These are phyloP conservation scores for Adineta ricciae DNA, from an alignment of 2,888 invertebrate genomes.

Conservation along the genomic window DNA sequence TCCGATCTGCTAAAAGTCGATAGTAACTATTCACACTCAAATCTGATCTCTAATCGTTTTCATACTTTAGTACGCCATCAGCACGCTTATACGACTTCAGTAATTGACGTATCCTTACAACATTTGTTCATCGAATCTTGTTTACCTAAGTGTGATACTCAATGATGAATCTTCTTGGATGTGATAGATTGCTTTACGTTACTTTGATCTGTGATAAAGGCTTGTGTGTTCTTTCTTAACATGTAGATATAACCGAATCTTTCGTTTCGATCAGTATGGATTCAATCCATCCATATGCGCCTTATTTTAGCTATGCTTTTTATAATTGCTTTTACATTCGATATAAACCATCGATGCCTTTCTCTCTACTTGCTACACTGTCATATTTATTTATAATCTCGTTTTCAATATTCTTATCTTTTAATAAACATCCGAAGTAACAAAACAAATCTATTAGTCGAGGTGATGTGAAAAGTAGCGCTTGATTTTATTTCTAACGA, in stretches of 20 bases:
- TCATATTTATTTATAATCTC: background rate
- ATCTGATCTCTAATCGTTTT: background rate
- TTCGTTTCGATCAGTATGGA: background rate
- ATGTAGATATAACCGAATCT: background rate
- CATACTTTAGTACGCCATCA: background rate
- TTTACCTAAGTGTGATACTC: background rate
- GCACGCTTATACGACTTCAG: background rate
- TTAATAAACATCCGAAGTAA: background rate
- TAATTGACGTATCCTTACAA: too few relatives aligned
- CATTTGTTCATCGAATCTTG: background rate
- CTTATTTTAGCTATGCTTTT: background rate
- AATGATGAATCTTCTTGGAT: background rate
- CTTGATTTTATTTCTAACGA: background rate
- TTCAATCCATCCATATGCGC: background rate
- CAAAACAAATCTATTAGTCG: too few relatives aligned
- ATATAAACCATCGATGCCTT: background rate
- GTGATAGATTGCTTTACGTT: background rate
- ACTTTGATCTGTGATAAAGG: background rate
- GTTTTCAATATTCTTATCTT: background rate
- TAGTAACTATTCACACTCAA: background rate
- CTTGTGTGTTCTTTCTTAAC: background rate
- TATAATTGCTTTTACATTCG: background rate
- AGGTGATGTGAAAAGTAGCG: too few relatives aligned
- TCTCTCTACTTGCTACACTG: background rate
- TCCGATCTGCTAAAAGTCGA: background rate